Evolutionary conservation across 2,113 vertebrate genomes (phyloP).

Genomic region (Malurus cyaneus): DNA sequence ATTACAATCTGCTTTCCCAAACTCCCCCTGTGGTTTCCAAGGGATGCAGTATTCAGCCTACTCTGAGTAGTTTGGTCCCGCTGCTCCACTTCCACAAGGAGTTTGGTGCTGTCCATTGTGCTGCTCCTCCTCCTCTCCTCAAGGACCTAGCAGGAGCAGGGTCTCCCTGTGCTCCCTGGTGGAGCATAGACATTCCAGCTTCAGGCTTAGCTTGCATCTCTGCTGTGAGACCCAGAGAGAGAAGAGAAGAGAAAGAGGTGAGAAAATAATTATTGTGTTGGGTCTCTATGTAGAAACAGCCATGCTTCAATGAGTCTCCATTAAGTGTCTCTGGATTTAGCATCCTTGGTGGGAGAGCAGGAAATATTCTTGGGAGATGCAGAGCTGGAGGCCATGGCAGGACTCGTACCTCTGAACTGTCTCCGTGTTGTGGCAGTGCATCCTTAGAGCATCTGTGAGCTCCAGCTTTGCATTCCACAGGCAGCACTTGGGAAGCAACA

Average conservation of each 20-base stretch:
- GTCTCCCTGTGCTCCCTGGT: background rate
- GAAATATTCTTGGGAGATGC: background rate
- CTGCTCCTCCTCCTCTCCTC: background rate
- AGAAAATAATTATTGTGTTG: background rate
- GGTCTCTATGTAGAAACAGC: background rate
- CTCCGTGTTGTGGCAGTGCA: accelerated
- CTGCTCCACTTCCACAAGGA: accelerated
- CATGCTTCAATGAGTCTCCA: accelerated
- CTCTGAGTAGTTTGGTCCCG: background rate
- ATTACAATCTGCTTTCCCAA: background rate
- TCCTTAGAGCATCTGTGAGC: background rate
- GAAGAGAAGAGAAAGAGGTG: background rate
- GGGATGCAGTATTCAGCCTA: background rate
- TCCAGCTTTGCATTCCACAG: background rate
- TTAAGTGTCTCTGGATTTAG: background rate
- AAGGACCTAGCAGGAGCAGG: background rate
- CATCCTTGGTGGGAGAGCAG: background rate
- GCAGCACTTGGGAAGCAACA: background rate
- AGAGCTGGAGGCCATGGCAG: background rate
- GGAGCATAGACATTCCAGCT: accelerated
- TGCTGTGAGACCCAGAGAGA: background rate
- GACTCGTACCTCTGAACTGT: accelerated
- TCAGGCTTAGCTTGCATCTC: background rate
- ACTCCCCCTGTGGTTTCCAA: background rate
- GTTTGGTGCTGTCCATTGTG: background rate